phyloP scores from a whole-genome alignment of 2,888 invertebrate genomes.

The Lordiphosa andalusiaca region DNA sequence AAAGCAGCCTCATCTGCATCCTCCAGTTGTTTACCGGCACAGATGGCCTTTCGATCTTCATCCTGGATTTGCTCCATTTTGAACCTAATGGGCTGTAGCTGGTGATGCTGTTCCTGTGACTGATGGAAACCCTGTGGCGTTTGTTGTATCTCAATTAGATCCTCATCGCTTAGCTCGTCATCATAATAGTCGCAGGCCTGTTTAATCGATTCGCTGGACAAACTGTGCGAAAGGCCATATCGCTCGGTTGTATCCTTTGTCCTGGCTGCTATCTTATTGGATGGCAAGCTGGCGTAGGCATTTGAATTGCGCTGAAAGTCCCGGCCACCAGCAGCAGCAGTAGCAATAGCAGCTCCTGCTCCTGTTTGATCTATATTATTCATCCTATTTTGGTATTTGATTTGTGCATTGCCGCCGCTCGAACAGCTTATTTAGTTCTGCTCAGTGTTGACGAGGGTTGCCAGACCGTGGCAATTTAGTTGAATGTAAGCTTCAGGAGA shows the following conservation, averaged over 20 bases:
- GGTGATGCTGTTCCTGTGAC: slow-evolving; percentile 25
- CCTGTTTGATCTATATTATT: slow-evolving; percentile 51
- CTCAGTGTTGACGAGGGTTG: slow-evolving; percentile 3
- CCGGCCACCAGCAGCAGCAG: slow-evolving; percentile 31
- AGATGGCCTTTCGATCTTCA: slow-evolving; percentile 60
- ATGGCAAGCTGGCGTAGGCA: slow-evolving; percentile 63
- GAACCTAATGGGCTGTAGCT: slow-evolving; percentile 42
- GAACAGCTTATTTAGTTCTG: slow-evolving; percentile 25
- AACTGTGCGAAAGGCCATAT: slow-evolving; percentile 72
- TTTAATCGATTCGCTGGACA: slow-evolving; percentile 77
- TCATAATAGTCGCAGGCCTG: slow-evolving; percentile 75
- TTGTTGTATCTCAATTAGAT: slow-evolving; percentile 66
- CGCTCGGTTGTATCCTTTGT: slow-evolving; percentile 34
- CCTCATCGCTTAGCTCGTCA: slow-evolving; percentile 75
- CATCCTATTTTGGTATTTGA: slow-evolving; percentile 47
- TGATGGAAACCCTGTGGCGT: slow-evolving; percentile 63
- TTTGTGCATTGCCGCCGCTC: slow-evolving; percentile 20
- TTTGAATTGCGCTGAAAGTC: slow-evolving; percentile 66
- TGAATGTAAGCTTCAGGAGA: no score
- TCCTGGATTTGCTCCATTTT: slow-evolving; percentile 39
- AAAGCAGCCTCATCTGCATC: slow-evolving; percentile 67
- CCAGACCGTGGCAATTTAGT: not conserved
- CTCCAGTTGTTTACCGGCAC: slow-evolving; percentile 49
- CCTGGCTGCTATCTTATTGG: slow-evolving; percentile 31
- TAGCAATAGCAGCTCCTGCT: slow-evolving; percentile 7